Conservation (phyloP, 2,888 invertebrate genomes). For the Sialis lutaria region DNA sequence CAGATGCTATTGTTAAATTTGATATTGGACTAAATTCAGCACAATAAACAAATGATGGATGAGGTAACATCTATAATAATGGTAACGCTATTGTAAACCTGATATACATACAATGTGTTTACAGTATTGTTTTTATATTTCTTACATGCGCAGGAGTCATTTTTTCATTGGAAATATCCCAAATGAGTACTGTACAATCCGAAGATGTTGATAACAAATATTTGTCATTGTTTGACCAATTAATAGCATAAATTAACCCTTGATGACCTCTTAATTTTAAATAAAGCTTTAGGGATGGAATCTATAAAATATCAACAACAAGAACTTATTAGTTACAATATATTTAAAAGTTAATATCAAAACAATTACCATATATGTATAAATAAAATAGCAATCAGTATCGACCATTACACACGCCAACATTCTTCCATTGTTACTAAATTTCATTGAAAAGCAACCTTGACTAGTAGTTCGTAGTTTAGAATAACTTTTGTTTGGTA, state of each 20-base stretch:
- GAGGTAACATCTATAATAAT: no score
- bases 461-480: slow-evolving; percentile 25
- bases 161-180: no score
- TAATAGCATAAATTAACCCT: slow-evolving; percentile 43
- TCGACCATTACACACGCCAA: slow-evolving; percentile 35
- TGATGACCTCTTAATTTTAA: slow-evolving; percentile 34
- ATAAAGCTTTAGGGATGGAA: slow-evolving; percentile 14
- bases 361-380: slow-evolving; percentile 31
- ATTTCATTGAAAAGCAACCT: slow-evolving; percentile 29
- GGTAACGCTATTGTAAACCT: no score
- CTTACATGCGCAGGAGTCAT: no score
- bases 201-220: slow-evolving; percentile 44
- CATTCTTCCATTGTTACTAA: slow-evolving; percentile 30
- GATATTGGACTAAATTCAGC: no score
- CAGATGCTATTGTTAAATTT: no score
- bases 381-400: slow-evolving; percentile 25
- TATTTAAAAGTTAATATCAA: background rate
- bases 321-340: background rate
- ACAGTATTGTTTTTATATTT: no score
- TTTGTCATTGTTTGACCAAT: slow-evolving; percentile 38
- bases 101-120: no score
- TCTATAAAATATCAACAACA: slow-evolving; percentile 9
- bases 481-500: slow-evolving; percentile 33
- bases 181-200: slow-evolving; percentile 20
- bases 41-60: no score